These are phyloP conservation scores for Acanthosepion lycidas DNA, from an alignment of 2,888 invertebrate species.

Conservation along the genomic window DNA sequence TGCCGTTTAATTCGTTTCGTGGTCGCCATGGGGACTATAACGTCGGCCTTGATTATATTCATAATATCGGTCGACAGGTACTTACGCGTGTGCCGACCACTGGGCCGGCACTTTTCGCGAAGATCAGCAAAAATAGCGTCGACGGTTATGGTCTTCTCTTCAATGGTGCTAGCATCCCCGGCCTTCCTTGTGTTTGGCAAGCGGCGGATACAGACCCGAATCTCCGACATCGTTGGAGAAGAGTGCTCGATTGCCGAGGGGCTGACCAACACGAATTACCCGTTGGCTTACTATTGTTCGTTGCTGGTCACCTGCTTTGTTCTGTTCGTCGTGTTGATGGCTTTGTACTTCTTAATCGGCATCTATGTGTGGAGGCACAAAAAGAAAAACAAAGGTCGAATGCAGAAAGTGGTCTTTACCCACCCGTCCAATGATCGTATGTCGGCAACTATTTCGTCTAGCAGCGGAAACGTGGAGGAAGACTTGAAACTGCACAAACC, in stretches of 20 bases:
- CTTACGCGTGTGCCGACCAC: slow-evolving; percentile 62
- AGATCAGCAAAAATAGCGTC: slow-evolving; percentile 54
- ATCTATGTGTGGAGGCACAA: slow-evolving; percentile 41
- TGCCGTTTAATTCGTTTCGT: slow-evolving; percentile 60
- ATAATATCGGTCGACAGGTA: slow-evolving; percentile 64
- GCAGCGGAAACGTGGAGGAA: slow-evolving; percentile 35
- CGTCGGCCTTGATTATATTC: slow-evolving; percentile 62
- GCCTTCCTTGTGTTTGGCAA: slow-evolving; percentile 59
- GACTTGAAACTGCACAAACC: not conserved
- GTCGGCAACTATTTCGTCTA: slow-evolving; percentile 41
- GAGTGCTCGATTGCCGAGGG: slow-evolving; percentile 45
- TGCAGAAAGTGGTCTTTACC: slow-evolving; percentile 41
- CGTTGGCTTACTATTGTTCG: slow-evolving; percentile 39
- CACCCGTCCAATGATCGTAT: slow-evolving; percentile 35
- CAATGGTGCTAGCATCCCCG: slow-evolving; percentile 58
- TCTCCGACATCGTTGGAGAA: slow-evolving; percentile 12
- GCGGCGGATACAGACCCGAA: slow-evolving; percentile 54
- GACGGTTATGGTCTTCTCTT: slow-evolving; percentile 55
- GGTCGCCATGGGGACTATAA: slow-evolving; percentile 59
- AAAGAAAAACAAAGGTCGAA: slow-evolving; percentile 33
- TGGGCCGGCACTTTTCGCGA: slow-evolving; percentile 57
- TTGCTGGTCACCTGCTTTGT: slow-evolving; percentile 43
- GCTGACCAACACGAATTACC: slow-evolving; percentile 10
- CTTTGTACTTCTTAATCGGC: slow-evolving; percentile 36
- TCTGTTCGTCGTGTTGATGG: slow-evolving; percentile 38